Evolutionary conservation across 2,113 vertebrate species (phyloP).

Genomic region (Myiozetetes cayanensis): DNA sequence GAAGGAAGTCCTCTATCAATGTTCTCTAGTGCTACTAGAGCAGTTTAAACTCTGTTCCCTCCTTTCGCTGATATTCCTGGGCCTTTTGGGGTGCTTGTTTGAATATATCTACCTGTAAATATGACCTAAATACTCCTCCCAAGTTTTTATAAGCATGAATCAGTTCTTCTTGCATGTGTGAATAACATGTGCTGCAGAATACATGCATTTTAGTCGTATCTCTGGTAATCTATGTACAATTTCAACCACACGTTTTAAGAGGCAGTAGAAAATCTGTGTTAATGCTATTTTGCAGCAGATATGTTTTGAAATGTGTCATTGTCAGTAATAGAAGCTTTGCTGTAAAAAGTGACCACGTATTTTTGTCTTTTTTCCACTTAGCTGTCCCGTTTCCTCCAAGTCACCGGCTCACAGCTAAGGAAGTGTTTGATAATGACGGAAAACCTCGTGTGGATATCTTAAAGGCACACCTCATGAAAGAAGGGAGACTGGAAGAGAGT

Average conservation of each 20-base stretch:
- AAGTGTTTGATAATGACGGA: conserved; percentile 97
- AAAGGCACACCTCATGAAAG: conserved; percentile 98
- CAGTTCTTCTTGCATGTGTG: not conserved
- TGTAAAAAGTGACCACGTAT: not conserved
- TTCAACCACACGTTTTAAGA: not conserved
- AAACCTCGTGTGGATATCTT: conserved; percentile 97
- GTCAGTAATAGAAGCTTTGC: not conserved
- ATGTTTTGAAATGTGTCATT: not conserved
- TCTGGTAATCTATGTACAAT: not conserved
- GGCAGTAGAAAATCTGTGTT: not conserved
- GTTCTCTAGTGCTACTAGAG: not conserved
- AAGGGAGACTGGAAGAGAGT: conserved; percentile 93
- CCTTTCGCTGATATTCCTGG: not conserved
- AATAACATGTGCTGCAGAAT: not conserved
- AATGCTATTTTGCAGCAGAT: not conserved
- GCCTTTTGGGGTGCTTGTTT: not conserved
- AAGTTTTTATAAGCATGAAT: not conserved
- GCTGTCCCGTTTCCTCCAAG: conserved; percentile 98
- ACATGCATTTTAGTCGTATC: fast-evolving
- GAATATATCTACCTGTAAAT: not conserved
- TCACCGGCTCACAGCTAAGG: conserved; percentile 95
- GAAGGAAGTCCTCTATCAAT: not conserved
- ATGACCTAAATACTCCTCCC: not conserved
- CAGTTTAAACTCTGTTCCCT: not conserved
- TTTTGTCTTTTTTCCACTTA: conserved; percentile 49